phyloP scores from a whole-genome alignment of 92 coral and sea anemone species.

The Phymanthus crucifer region DNA sequence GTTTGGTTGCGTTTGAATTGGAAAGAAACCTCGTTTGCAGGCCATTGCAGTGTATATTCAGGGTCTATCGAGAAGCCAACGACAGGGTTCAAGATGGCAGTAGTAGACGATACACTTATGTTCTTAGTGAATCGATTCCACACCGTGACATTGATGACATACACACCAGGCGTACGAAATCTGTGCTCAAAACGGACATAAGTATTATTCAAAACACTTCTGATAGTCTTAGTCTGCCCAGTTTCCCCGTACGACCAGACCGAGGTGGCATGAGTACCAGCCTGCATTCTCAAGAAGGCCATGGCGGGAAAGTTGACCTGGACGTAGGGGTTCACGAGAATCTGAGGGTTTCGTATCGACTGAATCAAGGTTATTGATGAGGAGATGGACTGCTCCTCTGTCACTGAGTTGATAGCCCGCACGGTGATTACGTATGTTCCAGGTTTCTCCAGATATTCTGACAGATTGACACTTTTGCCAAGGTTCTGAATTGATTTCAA shows the following conservation, averaged over 20 bases:
- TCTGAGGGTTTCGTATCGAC: conserved; percentile 32
- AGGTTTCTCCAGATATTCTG: conserved; percentile 43
- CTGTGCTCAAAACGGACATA: conserved; percentile 34
- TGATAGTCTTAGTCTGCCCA: conserved; percentile 8
- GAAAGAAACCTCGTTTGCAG: conserved; percentile 39
- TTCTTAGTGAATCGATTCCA: conserved; percentile 48
- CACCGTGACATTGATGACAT: conserved; percentile 41
- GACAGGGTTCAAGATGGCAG: conserved; percentile 61
- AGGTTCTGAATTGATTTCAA: conserved; percentile 9
- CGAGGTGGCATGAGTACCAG: conserved; percentile 66
- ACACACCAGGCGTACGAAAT: conserved; percentile 49
- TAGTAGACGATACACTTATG: background rate
- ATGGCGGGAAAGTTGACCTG: conserved; percentile 51
- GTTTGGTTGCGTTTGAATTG: conserved; percentile 31
- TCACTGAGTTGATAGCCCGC: conserved; percentile 65
- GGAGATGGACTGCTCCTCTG: conserved; percentile 34
- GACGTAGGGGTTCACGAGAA: conserved; percentile 60
- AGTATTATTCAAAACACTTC: conserved; percentile 27
- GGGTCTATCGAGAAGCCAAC: conserved; percentile 52
- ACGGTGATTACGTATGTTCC: conserved; percentile 64
- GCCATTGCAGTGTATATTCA: conserved; percentile 39
- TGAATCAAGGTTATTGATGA: conserved; percentile 37
- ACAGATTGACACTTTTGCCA: conserved; percentile 26
- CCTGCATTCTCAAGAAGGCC: conserved; percentile 46
- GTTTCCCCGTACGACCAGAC: conserved; percentile 76